phyloP scores from a whole-genome alignment of 2,113 vertebrate genomes.

The Triplophysa siluroides region DNA sequence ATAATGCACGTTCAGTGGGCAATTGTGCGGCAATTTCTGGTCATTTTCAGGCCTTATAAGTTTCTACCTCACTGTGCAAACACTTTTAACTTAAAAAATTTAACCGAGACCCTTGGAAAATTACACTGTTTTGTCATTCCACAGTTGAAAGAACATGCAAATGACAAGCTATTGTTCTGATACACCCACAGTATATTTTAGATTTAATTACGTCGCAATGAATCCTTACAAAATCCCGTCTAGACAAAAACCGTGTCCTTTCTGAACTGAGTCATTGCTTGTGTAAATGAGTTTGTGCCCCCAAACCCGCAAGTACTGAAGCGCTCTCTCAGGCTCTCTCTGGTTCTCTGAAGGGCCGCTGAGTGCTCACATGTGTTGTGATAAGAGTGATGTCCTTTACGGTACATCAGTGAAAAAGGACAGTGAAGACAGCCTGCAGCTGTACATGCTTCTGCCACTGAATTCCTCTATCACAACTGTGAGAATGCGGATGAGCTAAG shows the following conservation, averaged over 20 bases:
- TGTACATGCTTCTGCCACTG: not conserved
- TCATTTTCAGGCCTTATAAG: not conserved
- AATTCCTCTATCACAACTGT: not conserved
- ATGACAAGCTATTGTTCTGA: not conserved
- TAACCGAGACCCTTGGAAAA: not conserved
- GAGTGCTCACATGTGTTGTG: conserved; percentile 3
- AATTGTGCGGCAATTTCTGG: not conserved
- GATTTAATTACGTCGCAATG: not conserved
- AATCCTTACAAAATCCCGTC: not conserved
- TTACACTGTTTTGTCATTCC: not conserved
- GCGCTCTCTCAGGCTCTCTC: conserved; percentile 4
- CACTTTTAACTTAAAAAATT: not conserved
- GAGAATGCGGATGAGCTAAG: not conserved
- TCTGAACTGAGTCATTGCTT: conserved; percentile 6
- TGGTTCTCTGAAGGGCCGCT: conserved; percentile 35
- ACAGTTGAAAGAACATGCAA: not conserved
- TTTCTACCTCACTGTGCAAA: conserved; percentile 21
- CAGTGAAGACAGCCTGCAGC: conserved; percentile 2
- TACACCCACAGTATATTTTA: not conserved
- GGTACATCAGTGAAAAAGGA: conserved; percentile 6
- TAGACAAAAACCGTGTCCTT: conserved; percentile 14
- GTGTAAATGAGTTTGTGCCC: conserved; percentile 27
- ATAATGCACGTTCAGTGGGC: not conserved
- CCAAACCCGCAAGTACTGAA: not conserved
- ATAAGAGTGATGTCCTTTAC: conserved; percentile 23